These are phyloP conservation scores for Enteromius afrohamiltoni DNA, from an alignment of 2,797 vertebrate species.

Conservation along the genomic window DNA sequence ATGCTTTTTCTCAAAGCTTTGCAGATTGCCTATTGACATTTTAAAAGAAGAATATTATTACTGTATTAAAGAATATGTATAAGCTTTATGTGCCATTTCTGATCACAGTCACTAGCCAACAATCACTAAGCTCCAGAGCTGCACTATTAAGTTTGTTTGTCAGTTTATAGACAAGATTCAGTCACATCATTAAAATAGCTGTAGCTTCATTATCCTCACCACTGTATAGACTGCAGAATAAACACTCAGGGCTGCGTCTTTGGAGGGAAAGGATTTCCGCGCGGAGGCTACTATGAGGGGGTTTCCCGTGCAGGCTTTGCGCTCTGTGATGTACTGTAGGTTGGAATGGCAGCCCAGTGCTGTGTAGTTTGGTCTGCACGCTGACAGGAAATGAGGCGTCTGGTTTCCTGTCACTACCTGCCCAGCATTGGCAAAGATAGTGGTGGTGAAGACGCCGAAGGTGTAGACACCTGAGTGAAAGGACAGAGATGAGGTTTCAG, in stretches of 20 bases:
- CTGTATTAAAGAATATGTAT: not conserved
- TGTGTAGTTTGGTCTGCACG: conserved; percentile 93
- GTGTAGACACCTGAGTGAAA: conserved; percentile 84
- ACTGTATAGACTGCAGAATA: conserved; percentile 91
- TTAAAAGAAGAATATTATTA: not conserved
- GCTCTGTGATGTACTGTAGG: conserved; percentile 85
- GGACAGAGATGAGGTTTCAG: not conserved
- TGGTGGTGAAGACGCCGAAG: conserved; percentile 92
- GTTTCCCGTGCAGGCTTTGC: conserved; percentile 83
- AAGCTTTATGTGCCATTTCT: not conserved
- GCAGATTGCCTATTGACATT: not conserved
- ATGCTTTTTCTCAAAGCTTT: not conserved
- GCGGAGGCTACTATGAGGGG: conserved; percentile 84
- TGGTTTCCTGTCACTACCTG: conserved; percentile 94
- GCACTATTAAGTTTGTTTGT: not conserved
- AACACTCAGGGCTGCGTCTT: conserved; percentile 89
- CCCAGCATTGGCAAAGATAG: conserved; percentile 91
- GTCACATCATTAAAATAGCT: not conserved
- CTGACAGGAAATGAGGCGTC: conserved; percentile 90
- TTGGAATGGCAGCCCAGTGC: conserved; percentile 87
- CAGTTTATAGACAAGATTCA: not conserved
- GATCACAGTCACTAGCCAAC: not conserved
- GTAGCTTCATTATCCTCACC: conserved; percentile 66
- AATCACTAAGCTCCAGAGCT: not conserved
- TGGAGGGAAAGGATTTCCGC: conserved; percentile 91